Evolutionary conservation across 37 sponge, comb jelly and placozoan genomes (phyloP), one percentile per base, ranked within the genome.

Genomic region (Agelas oroides): DNA sequence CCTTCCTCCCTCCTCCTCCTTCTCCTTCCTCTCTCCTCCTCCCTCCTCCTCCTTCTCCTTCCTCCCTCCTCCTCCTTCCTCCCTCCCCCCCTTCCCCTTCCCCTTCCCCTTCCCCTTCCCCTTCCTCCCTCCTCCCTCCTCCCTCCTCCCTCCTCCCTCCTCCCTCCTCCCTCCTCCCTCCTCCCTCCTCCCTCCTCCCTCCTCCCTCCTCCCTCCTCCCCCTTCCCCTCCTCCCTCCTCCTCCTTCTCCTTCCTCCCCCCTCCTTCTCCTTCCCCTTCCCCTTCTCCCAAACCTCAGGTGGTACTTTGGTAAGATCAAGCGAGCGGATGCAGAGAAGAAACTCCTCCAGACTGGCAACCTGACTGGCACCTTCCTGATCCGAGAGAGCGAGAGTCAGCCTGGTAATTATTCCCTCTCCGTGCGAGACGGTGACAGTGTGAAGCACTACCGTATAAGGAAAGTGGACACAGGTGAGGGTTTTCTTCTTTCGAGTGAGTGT

Each of bases 321-420:
- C 82, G 95, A 30, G 79, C 86, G 5, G 95, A 95, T 83, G 95
- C 95, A 5, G 95, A 95, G 76, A 95, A 96, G 91, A 94, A 94
- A 77, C 91, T 96, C 14, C 90, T 96, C 6, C 74, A 75, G 58
- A 39, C 66, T 17, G 83, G 83, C 17, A 93, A 93, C 62, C 79
- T 68, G 39, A 76, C 84, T 0, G 97, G 97, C 1, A 96, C 97
- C 31, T 96, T 80, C 71, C 80, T 96, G 25, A 91, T 96, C 65
- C 66, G 97, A 53, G 95, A 96, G 86, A 96, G 97, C 64, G 97
- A 96, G 80, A 96, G 97, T 78, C 85, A 91, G 54, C 95, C 97
- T 6, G 95, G 97, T 28, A 89, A 94, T 66, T 96, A 91, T 63
- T 94, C 97, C 24, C 90, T 96, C 28, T 93, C 94, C 0, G 88